These are phyloP conservation scores for Dascillus cervinus DNA, from an alignment of 2,888 invertebrate species.

Conservation along the genomic window DNA sequence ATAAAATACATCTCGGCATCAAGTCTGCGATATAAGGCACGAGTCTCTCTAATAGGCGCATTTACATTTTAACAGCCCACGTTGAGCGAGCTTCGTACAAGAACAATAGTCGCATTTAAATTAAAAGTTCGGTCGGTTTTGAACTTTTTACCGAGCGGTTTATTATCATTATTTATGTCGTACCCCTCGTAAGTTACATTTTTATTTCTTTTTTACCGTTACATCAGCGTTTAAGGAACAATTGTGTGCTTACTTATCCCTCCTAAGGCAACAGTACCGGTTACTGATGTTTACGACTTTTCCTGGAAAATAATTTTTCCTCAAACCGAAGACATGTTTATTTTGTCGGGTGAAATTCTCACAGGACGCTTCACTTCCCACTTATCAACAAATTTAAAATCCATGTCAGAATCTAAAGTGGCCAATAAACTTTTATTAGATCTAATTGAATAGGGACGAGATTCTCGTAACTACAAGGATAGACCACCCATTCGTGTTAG, in stretches of 20 bases:
- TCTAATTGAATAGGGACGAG: slow-evolving; percentile 8
- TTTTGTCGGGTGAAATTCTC: too few species aligned
- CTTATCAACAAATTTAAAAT: slow-evolving; percentile 9
- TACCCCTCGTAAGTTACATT: too few species aligned
- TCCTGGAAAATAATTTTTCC: slow-evolving; percentile 8
- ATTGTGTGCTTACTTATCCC: slow-evolving; percentile 14
- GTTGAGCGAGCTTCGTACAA: slow-evolving; percentile 9
- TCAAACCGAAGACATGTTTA: too few species aligned
- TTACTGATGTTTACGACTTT: slow-evolving; percentile 5
- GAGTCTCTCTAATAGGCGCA: slow-evolving; percentile 12
- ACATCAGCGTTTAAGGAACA: slow-evolving; percentile 15
- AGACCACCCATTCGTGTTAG: slow-evolving; percentile 13
- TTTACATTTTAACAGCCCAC: slow-evolving; percentile 11
- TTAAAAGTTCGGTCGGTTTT: slow-evolving; percentile 17
- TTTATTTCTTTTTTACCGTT: slow-evolving; percentile 15
- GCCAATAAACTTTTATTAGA: slow-evolving; percentile 10
- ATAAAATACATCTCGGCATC: not conserved
- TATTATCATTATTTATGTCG: slow-evolving; percentile 20
- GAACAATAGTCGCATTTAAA: slow-evolving; percentile 19
- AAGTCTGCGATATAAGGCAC: slow-evolving; percentile 9
- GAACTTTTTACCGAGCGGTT: slow-evolving; percentile 16
- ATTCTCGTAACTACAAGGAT: slow-evolving; percentile 1
- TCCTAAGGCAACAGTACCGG: slow-evolving; percentile 6
- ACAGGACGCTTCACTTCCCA: too few species aligned
- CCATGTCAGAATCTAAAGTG: slow-evolving; percentile 10